phyloP scores from a whole-genome alignment of 2,797 vertebrate genomes.

The Tachyglossus aculeatus region DNA sequence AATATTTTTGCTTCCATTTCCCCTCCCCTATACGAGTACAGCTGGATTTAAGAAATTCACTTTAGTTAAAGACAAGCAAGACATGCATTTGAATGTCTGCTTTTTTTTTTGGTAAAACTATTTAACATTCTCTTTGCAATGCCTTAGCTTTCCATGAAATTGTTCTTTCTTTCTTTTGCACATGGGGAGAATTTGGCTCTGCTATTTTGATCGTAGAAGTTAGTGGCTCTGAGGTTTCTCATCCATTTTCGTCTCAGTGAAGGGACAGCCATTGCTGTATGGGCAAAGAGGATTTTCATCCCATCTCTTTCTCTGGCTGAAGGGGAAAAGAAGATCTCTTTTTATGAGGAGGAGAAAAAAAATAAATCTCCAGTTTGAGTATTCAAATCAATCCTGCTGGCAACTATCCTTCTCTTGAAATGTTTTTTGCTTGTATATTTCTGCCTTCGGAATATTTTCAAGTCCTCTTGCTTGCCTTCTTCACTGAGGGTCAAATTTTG shows the following conservation, averaged over 20 bases:
- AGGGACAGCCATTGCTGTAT: constrained; percentile 63
- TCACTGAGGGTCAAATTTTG: constrained; percentile 15
- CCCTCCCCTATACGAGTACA: constrained; percentile 33
- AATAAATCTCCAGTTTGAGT: constrained; percentile 68
- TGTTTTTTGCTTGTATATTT: constrained; percentile 63
- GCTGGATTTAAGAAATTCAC: constrained; percentile 70
- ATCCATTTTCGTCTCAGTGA: constrained; percentile 64
- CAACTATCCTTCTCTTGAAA: constrained; percentile 70
- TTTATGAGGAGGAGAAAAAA: constrained; percentile 65
- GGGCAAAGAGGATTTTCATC: constrained; percentile 47
- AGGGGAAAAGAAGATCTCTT: constrained; percentile 1
- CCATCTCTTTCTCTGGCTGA: constrained; percentile 28
- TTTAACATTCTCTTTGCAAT: constrained; percentile 68
- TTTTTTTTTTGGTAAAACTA: constrained; percentile 52
- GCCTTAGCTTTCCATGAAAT: constrained; percentile 63
- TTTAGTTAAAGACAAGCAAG: constrained; percentile 67
- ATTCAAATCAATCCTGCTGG: constrained; percentile 72
- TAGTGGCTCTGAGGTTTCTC: constrained; percentile 39
- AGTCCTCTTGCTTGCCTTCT: constrained; percentile 43
- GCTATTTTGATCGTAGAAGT: constrained; percentile 52
- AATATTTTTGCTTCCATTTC: constrained; percentile 57
- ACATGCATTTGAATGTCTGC: constrained; percentile 70
- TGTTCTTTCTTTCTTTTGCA: constrained; percentile 60
- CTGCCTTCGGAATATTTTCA: constrained; percentile 60
- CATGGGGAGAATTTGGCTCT: constrained; percentile 50